Evolutionary conservation across 2,888 invertebrate species (phyloP), one percentile per base, ranked within the genome.

Genomic region (Eupeodes latifasciatus): DNA sequence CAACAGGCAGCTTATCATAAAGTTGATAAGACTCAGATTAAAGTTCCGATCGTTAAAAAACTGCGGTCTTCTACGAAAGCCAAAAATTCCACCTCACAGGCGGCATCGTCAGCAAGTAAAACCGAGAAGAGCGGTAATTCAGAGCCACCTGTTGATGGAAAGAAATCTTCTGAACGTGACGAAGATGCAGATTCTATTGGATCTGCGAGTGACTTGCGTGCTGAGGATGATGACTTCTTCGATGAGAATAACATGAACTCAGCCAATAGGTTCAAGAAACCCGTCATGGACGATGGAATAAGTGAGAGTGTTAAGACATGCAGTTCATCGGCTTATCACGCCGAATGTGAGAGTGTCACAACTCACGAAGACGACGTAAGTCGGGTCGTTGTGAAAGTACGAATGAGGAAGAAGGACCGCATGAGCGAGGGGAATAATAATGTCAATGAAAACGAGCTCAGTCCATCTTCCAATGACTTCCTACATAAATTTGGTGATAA

Each of bases 401-500:
- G 94, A 69, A 94, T 94, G 90, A 94, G 93, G 88, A 93, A 93
- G 89, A 94, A 93, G 89, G 93, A 93, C 85, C 93, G 94, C 11
- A 90, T 90, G 47, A 91, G 87, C 4, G 90, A 91, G 5, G 64
- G 90, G 16, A 84, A 67, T 36, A 82, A 82, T 5, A 83, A 81
- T 12, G 90, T 92, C 40, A 94, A 93, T 61, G 95, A 95, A 62
- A 95, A 95, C 91, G 94, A 95, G 66, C 93, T 95, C 44, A 93
- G 93, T 82, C 93, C 93, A 53, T 91, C 92, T 4, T 93, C 93
- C 47, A 92, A 91, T 83, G 95, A 96, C 86, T 95, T 96, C 7
- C 95, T 96, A 0, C 96, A 96, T 92, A 96, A 96, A 90, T 96
- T 96, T 90, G 97, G 97, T 0, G 96, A 96, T 87, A 95, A 95